phyloP scores from a whole-genome alignment of 1,140 invertebrate species.

The Anoplolepis gracilipes region DNA sequence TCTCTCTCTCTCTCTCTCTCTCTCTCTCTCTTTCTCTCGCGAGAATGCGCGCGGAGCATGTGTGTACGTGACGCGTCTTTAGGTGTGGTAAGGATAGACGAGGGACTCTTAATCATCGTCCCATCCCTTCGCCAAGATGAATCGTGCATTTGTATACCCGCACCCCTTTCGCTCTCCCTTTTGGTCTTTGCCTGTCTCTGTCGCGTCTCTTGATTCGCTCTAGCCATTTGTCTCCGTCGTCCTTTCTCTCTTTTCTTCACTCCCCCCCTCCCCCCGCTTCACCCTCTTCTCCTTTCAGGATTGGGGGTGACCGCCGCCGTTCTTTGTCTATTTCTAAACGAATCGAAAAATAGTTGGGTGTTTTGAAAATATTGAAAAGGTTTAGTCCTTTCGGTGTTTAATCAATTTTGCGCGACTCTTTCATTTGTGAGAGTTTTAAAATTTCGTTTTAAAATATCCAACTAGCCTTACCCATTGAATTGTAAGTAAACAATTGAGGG shows the following conservation, averaged over 20 bases:
- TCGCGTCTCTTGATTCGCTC: slow-evolving; percentile 45
- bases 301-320: slow-evolving; percentile 11
- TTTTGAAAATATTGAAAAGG: slow-evolving; percentile 53
- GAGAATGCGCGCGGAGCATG: slow-evolving; percentile 13
- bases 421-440: neutral
- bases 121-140: slow-evolving; percentile 77
- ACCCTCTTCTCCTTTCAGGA: neutral
- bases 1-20: neutral
- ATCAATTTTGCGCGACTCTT: neutral
- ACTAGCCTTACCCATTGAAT: neutral
- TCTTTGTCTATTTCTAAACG: slow-evolving; percentile 43
- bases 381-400: slow-evolving; percentile 30
- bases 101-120: slow-evolving; percentile 78
- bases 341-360: slow-evolving; percentile 70
- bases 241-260: slow-evolving; percentile 26
- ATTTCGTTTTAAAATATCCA: neutral
- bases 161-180: slow-evolving; percentile 50
- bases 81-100: slow-evolving; percentile 67
- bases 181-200: slow-evolving; percentile 1
- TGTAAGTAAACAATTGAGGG: too few species aligned
- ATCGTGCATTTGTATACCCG: slow-evolving; percentile 74
- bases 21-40: neutral
- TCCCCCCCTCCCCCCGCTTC: too few species aligned
- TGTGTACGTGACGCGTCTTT: slow-evolving; percentile 48
- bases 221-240: slow-evolving; percentile 41